Evolutionary conservation across 2,113 vertebrate species (phyloP), one percentile per base, ranked within the genome.

Genomic region (Athene cunicularia): DNA sequence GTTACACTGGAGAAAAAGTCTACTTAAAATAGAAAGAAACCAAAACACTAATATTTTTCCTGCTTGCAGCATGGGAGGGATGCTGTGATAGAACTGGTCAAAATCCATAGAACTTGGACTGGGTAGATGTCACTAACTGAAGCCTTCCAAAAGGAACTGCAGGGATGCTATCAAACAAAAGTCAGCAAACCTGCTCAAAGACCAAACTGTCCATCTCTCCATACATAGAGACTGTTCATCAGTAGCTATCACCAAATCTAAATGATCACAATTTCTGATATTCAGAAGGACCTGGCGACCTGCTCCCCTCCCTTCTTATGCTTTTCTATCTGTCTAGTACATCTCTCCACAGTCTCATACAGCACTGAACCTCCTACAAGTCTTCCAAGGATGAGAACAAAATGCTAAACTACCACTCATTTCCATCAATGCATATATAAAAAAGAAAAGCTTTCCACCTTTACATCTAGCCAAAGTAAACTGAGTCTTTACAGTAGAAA

Each of bases 1-100:
- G 88, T 93, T 81, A 64, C 19, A 35, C 60, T 4, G 14, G 37
- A 90, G 82, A 52, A 74, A 91, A 86, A 89, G 45, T 21, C 59
- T 86, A 60, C 92, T 92, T 88, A 84, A 97, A 96, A 92, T 86
- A 97, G 92, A 95, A 93, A 74, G 67, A 77, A 93, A 86, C 37
- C 27, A 93, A 93, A 94, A 93, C 67, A 91, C 14, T 58, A 76
- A 62, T 70, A 80, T 83, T 94, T 97, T 93, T 93, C 45, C 79
- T 94, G 22, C 74, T 86, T 83, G 62, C 26, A 77, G 75, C 35
- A 85, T 3, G 22, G 55, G 67, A 93, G 59, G 50, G 85, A 86
- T 94, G 59, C 50, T 92, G 63, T 88, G 63, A 84, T 55, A 77
- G 63, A 94, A 88, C 15, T 2, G 1, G 59, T 70, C 39, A 83